Base-by-base conservation (phyloP, 2,113 vertebrate genomes). In the Cynocephalus volans region DNA sequence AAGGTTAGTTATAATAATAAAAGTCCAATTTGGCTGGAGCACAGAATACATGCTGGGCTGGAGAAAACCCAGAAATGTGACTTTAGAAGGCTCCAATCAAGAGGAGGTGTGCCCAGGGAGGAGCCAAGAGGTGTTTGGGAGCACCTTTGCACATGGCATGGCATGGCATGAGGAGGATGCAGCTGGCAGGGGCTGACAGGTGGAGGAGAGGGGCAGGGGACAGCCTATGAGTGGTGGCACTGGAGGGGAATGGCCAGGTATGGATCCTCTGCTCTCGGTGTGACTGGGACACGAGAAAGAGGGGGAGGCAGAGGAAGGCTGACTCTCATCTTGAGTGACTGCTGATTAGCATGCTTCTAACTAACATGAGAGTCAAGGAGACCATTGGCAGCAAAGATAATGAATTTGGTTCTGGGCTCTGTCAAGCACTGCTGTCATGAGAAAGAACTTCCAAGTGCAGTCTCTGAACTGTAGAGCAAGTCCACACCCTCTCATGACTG, bases 211-310 rank as follows among this genome's bases (percentile, higher is more conserved):
- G 64, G 36, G 24, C 5, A 15, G 28, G 80, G 33, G 45, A 11
- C 8, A 8, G 10, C 1, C 15, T 1, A 0, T 33, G 41, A 8
- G 33, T 3, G 0, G 5, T 10, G 19, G 48, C 6, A 41, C 28
- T 12, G 56, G 54, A n/a, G 48, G 7, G 45, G 21, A 0, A 33
- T 8, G 31, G 18, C 6, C 2, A 0, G 5, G 23, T 19, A 3
- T 18, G 11, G 7, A 18, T 5, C 17, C 26, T 33, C 14, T 90
- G 31, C 13, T 26, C 3, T 0, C 45, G 10, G 4, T 4, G 5
- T 6, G 28, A 11, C 0, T 36, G 31, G 5, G 4, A 24, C 4
- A 0, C 0, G 70, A 1, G 1, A 2, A 58, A 36, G 1, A 1
- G 4, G 2, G 15, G 15, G 3, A 28, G 64, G 17, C 31, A 0